Evolutionary conservation across 2,797 vertebrate genomes (phyloP), one percentile per base, ranked within the genome.

Genomic region (Gymnopithys bicolor): DNA sequence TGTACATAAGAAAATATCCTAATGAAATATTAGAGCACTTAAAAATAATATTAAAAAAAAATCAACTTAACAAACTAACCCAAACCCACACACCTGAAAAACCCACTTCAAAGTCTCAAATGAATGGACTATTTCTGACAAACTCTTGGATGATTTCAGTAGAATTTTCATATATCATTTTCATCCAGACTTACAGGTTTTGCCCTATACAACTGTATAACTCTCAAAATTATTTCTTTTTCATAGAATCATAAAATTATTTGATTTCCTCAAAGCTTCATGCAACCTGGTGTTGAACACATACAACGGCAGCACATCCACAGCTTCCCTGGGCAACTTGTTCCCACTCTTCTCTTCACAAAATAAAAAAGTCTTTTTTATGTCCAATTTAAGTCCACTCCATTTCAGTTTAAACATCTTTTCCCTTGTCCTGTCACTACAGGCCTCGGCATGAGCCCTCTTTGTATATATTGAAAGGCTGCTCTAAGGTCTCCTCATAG

Each of bases 11-110:
- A 84, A 85, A 71, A 21, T 33, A 49, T n/a, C 2, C 4, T 37
- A 59, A 63, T 33, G 45, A 56, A 82, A 68, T 39, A 15, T 51
- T n/a, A 51, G 4, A 66, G 41, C 5, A n/a, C 1, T 41, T 4
- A 41, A 77, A 69, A 8, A 39, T 4, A 30, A 4, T 15, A 10
- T 39, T 53, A 8, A 48, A 5, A 7, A 14, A 19, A 11, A 11
- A 0, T 2, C 7, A 35, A 11, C 4, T 5, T 41, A 82, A 49
- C 0, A 3, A 79, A n/a, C 2, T 8, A 71, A 60, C 2, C 12
- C 58, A 35, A 83, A 55, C 2, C 49, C 8, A 37, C 3, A 14
- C 4, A 1, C 3, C 2, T n/a, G 16, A 9, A 37, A 46, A 84
- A 60, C 10, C 2, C 0, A 1, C 3, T 49, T 12, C 24, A 78